Percentiles rank a stretch among this genome's conserved stretches.
Conservation (phyloP, 2,888 invertebrate genomes). For the Leptopterna dolabrata region DNA sequence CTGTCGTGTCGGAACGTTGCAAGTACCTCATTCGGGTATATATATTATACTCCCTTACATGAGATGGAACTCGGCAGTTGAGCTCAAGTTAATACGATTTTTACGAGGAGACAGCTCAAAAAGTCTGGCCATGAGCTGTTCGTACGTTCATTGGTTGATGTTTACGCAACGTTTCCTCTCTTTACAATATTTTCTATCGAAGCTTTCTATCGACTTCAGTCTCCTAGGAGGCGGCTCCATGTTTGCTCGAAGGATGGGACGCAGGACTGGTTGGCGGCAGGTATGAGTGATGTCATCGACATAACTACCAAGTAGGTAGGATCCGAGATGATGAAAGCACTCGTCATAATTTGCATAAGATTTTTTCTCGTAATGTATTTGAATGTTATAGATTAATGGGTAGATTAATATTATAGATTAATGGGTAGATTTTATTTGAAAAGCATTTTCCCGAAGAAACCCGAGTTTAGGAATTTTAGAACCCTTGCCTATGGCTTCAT, state of each 20-base stretch:
- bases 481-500: too few relatives aligned
- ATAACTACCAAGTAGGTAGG: background rate
- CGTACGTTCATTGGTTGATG: background rate
- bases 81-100: background rate
- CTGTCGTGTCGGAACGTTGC: too few relatives aligned
- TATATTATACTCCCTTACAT: too few relatives aligned
- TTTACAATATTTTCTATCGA: background rate
- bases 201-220: background rate
- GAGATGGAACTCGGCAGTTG: background rate
- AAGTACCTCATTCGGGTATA: background rate
- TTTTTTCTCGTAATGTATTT: too few relatives aligned
- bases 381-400: too few relatives aligned
- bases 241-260: background rate
- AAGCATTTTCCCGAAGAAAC: too few relatives aligned
- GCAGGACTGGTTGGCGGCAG: background rate
- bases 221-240: background rate
- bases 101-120: background rate
- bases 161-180: slow-evolving; percentile 3
- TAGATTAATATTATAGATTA: too few relatives aligned
- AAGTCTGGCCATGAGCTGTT: background rate
- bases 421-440: too few relatives aligned
- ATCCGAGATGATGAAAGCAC: too few relatives aligned
- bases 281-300: background rate
- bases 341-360: too few relatives aligned
- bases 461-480: too few relatives aligned